A percentile compares a stretch with the other conserved stretches of the same genome.
Evolutionary conservation across 2,888 invertebrate genomes (phyloP).

Genomic region (Caradrina kadenii): DNA sequence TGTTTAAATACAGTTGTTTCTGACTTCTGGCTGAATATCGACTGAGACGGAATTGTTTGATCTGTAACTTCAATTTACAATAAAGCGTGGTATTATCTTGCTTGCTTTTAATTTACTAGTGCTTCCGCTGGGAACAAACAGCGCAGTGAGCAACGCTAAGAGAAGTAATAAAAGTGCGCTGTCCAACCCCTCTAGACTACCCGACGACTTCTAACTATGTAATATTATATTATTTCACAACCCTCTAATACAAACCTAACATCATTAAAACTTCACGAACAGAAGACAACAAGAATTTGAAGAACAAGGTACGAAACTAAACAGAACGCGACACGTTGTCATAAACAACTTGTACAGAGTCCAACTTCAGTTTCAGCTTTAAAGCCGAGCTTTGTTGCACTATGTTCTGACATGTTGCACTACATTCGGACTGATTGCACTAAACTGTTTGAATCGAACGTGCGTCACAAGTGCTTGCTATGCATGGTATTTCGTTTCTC

Average conservation of each 20-base stretch:
- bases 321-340: conserved; percentile 62
- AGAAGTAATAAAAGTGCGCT: background rate
- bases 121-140: background rate
- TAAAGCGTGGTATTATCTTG: background rate
- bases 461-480: conserved; percentile 17
- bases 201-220: background rate
- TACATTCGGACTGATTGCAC: conserved; percentile 37
- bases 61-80: conserved; percentile 16
- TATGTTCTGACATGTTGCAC: conserved; percentile 26
- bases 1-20: conserved; percentile 39
- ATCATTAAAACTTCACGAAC: conserved; percentile 51
- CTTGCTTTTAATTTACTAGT: background rate
- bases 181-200: background rate
- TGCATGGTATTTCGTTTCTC: conserved; percentile 17
- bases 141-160: background rate
- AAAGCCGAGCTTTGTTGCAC: conserved; percentile 27
- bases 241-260: conserved; percentile 33
- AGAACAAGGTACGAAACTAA: conserved; percentile 55
- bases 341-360: conserved; percentile 61
- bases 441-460: conserved; percentile 44
- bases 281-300: conserved; percentile 55
- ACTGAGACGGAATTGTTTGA: conserved; percentile 17
- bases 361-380: conserved; percentile 56
- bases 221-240: conserved; percentile 15
- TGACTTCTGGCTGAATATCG: conserved; percentile 34